Base-by-base conservation (phyloP, 2,888 invertebrate species). In the Clunio marinus region DNA sequence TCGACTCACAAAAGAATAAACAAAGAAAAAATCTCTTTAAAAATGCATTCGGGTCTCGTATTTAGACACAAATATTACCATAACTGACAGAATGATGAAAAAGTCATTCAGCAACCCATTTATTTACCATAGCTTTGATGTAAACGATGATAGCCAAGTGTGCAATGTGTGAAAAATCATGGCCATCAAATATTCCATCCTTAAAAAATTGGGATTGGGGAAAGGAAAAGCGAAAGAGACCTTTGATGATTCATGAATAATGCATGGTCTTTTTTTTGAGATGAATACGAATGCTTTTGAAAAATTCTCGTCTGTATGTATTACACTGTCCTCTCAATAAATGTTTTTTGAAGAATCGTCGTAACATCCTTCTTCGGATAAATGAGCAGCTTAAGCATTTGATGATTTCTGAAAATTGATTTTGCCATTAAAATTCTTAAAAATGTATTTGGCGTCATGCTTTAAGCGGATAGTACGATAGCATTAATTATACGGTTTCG, bases 151-250 rank as follows among this genome's bases (percentile, higher is more conserved):
- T 22, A 51, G 22, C 22, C 17, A 22, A 51, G 22, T 17, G 5
- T 17, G 17, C 5, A 51, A 51, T 51, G 51, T 51, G 51, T 51
- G 51, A 22, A 51, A 17, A 51, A 51, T 51, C 51, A 51, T 51
- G 51, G 10, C 51, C 8, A 51, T 51, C 51, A 51, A 51, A 13
- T 8, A 32, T 45, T 22, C 20, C 3, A 17, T 22, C 51, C 20
- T 22, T 41, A 7, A 17, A 8, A 51, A 51, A 51, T 20, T 20
- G 17, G 22, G 51, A 51, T 22, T 22, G 5, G 35, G 35, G 35
- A 32, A 32, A 5, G 13, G 35, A 32, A 32, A 32, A 32, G 35
- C 7, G 35, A 10, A 41, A 41, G 15, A 41, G 15, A 13, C 51
- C 10, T 51, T 13, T 3, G 17, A 51, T 22, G 51, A 22, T 17